Evolutionary conservation across 2,113 vertebrate genomes (phyloP), one percentile per base, ranked within the genome.

Genomic region (Stictonetta naevosa): DNA sequence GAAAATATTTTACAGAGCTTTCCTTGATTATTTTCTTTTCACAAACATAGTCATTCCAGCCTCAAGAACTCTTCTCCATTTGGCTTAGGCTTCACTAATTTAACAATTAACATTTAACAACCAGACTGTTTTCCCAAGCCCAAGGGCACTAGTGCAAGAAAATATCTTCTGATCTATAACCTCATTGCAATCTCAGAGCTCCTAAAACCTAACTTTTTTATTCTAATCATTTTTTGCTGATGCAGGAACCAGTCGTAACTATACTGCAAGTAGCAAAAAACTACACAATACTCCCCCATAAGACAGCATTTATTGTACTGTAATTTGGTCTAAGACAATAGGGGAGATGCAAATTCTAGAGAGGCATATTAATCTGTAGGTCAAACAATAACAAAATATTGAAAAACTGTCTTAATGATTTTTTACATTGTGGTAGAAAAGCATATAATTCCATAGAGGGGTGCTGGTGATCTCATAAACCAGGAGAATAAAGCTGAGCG

Each of bases 361-460:
- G 95, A 97, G 97, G 86, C 89, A 64, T 96, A 98, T 97, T 97
- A 97, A 98, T 97, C 97, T 93, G 94, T 97, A 95, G 96, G 95
- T 98, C 96, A 98, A 96, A 96, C 96, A 98, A 98, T 96, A 97
- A 97, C 96, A 97, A 97, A 97, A 97, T 95, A 97, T 97, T 97
- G 93, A 95, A 94, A 97, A 97, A 94, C 90, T 95, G 96, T 97
- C 86, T 90, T 98, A 97, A 96, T 98, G 96, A 97, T 94, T 98
- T 98, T 97, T 97, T 92, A 87, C 92, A 64, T 75, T 89, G 90
- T 95, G 92, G 85, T 16, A 2, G 77, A 95, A 97, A 96, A 95
- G 77, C 72, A 92, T 62, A 62, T 59, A 96, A 97, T 95, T 96
- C 92, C 90, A 28, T 53, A 60, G 96, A 97, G 97, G 67, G 42